These are phyloP conservation scores for Iguana delicatissima DNA, from an alignment of 2,797 vertebrate species.

Conservation along the genomic window DNA sequence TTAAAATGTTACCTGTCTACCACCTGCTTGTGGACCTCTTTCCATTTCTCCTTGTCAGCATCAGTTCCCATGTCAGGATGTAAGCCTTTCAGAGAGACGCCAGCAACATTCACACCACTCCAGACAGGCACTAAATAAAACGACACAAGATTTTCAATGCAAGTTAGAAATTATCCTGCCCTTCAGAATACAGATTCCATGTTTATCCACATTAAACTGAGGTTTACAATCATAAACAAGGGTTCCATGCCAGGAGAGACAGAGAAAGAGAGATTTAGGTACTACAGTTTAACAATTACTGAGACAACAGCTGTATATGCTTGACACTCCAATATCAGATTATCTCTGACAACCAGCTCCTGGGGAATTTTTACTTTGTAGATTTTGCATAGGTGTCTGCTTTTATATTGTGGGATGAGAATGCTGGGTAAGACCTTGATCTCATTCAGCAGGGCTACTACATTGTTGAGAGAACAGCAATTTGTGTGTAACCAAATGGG, in stretches of 20 bases:
- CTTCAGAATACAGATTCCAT: neutral
- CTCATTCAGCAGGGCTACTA: neutral
- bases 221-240: neutral
- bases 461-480: neutral
- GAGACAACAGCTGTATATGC: too few relatives aligned
- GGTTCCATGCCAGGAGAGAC: too few relatives aligned
- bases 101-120: constrained; percentile 96
- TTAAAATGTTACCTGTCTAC: constrained; percentile 89
- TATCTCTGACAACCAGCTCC: too few relatives aligned
- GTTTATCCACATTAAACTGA: neutral
- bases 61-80: constrained; percentile 90
- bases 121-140: constrained; percentile 90
- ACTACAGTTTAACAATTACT: neutral
- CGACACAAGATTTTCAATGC: constrained; percentile 18
- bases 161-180: neutral
- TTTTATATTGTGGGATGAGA: neutral
- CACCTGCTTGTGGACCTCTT: constrained; percentile 91
- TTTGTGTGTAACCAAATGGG: too few relatives aligned
- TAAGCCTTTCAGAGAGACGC: constrained; percentile 90
- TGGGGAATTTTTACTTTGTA: neutral
- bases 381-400: neutral
- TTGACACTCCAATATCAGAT: too few relatives aligned
- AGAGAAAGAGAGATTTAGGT: too few relatives aligned
- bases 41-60: constrained; percentile 92
- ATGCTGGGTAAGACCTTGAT: neutral